A percentile compares a stretch with the other conserved stretches of the same genome.
phyloP scores from a whole-genome alignment of 2,113 vertebrate genomes.

The Hoplias malabaricus region DNA sequence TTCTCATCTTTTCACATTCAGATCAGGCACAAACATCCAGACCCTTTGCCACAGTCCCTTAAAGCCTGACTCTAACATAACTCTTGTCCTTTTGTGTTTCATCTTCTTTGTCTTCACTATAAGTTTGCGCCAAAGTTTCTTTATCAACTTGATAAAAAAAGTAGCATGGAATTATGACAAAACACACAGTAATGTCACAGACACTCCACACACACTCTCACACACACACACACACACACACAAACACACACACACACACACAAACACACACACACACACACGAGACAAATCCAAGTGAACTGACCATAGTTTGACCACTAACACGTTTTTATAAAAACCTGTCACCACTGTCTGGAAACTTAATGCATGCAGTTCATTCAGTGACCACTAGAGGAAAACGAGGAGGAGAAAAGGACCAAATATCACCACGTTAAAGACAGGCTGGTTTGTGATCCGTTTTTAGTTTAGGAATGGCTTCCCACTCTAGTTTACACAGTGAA shows the following conservation, averaged over 20 bases:
- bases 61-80: slow-evolving; percentile 17
- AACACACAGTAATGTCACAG: slow-evolving; percentile 29
- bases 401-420: slow-evolving; percentile 33
- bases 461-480: background rate
- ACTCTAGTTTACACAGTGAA: slow-evolving; percentile 75
- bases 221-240: slow-evolving; percentile 28
- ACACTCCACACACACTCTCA: slow-evolving; percentile 32
- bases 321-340: background rate
- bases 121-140: slow-evolving; percentile 30
- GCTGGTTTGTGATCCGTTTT: background rate
- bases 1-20: slow-evolving; percentile 55
- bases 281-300: slow-evolving; percentile 40
- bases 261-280: slow-evolving; percentile 28
- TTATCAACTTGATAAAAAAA: slow-evolving; percentile 48
- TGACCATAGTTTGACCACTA: background rate
- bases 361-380: slow-evolving; percentile 48
- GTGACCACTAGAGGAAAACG: slow-evolving; percentile 33
- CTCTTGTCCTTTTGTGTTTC: slow-evolving; percentile 42
- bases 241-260: slow-evolving; percentile 28
- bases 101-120: background rate
- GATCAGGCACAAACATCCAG: slow-evolving; percentile 51
- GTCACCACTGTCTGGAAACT: background rate
- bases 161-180: slow-evolving; percentile 53
- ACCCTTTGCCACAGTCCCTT: slow-evolving; percentile 11
- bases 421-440: background rate